Percentiles rank a stretch among this genome's conserved stretches.
Conservation (phyloP, 92 coral and sea anemone species). For the Epizoanthus rinbou region DNA sequence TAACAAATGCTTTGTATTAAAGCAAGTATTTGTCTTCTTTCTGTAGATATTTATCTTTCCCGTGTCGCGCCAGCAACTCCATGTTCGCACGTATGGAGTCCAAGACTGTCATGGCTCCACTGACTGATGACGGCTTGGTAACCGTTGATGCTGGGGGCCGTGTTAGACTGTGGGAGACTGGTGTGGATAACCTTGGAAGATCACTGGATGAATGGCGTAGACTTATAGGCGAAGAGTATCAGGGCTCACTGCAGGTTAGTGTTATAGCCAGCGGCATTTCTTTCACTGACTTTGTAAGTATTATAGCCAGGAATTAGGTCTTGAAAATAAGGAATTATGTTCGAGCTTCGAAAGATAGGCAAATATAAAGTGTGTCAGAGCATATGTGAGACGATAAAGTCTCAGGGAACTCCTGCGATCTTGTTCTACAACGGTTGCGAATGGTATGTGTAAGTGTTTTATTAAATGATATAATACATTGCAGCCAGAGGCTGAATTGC, state of each 20-base stretch:
- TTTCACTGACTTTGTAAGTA: not conserved
- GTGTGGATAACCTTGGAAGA: slow-evolving; percentile 72
- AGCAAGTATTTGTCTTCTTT: not conserved
- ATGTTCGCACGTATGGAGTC: slow-evolving; percentile 77
- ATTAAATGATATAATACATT: too few species aligned
- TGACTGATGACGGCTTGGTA: slow-evolving; percentile 85
- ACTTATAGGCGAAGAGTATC: slow-evolving; percentile 83
- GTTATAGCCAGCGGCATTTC: not conserved
- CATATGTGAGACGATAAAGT: not conserved
- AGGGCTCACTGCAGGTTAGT: slow-evolving; percentile 82
- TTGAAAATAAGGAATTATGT: not conserved
- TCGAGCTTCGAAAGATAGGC: not conserved
- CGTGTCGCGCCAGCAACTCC: slow-evolving; percentile 65
- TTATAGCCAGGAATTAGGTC: not conserved
- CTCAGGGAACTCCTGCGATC: too few species aligned
- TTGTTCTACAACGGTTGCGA: too few species aligned
- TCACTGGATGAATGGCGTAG: slow-evolving; percentile 90
- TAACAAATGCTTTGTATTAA: too few species aligned
- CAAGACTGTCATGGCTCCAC: slow-evolving; percentile 78
- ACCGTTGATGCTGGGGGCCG: slow-evolving; percentile 89
- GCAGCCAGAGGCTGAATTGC: too few species aligned
- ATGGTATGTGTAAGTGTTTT: too few species aligned
- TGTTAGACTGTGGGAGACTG: slow-evolving; percentile 98
- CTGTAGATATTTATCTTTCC: slow-evolving; percentile 78
- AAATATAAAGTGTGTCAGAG: too few species aligned